Evolutionary conservation across 2,888 invertebrate species (phyloP).

Genomic region (Gastrophysa polygoni): DNA sequence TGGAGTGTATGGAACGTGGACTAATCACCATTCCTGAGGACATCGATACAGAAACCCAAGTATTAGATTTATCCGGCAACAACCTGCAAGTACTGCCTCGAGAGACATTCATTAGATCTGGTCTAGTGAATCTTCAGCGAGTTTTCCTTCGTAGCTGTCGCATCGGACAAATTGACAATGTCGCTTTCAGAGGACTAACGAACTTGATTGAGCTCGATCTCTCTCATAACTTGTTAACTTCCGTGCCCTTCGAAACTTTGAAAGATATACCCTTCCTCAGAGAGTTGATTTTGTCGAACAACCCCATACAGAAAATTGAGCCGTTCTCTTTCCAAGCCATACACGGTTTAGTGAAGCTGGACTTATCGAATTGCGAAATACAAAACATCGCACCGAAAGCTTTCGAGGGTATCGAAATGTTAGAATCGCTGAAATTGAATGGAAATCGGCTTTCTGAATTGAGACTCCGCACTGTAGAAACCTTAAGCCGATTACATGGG

Average conservation of each 20-base stretch:
- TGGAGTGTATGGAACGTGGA: slow-evolving; percentile 84
- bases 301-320: slow-evolving; percentile 82
- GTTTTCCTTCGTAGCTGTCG: slow-evolving; percentile 83
- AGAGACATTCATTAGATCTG: slow-evolving; percentile 81
- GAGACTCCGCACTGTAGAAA: slow-evolving; percentile 74
- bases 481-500: slow-evolving; percentile 74
- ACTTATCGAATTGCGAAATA: slow-evolving; percentile 82
- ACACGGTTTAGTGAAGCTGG: slow-evolving; percentile 79
- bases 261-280: slow-evolving; percentile 80
- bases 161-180: slow-evolving; percentile 83
- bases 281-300: slow-evolving; percentile 79
- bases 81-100: slow-evolving; percentile 82
- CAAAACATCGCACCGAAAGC: slow-evolving; percentile 77
- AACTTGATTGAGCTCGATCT: slow-evolving; percentile 90
- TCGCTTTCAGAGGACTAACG: slow-evolving; percentile 84
- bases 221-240: slow-evolving; percentile 80
- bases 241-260: slow-evolving; percentile 81
- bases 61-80: slow-evolving; percentile 87
- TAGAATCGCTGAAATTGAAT: slow-evolving; percentile 81
- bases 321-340: slow-evolving; percentile 76
- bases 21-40: slow-evolving; percentile 85
- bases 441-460: slow-evolving; percentile 79
- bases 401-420: slow-evolving; percentile 76
- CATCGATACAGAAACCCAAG: slow-evolving; percentile 88
- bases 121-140: slow-evolving; percentile 84